Evolutionary conservation across 2,113 vertebrate species (phyloP).

Genomic region (Eudorcas thomsonii): DNA sequence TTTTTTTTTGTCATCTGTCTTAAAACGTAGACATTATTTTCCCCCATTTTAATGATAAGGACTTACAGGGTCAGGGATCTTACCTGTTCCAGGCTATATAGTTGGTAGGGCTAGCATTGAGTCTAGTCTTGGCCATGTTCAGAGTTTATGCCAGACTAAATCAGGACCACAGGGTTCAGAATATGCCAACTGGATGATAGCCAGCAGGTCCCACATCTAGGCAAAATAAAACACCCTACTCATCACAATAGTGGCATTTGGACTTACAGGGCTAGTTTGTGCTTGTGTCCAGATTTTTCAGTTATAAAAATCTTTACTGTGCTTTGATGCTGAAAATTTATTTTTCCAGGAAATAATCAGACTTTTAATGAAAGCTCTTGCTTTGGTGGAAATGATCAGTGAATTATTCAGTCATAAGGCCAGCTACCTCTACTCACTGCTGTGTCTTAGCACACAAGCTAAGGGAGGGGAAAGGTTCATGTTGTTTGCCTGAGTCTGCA

Average conservation of each 20-base stretch:
- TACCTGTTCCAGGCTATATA: not conserved
- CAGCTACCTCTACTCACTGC: not conserved
- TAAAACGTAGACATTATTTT: not conserved
- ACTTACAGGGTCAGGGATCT: not conserved
- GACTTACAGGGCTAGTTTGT: not conserved
- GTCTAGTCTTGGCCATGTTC: not conserved
- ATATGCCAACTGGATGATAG: not conserved
- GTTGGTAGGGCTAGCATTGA: not conserved
- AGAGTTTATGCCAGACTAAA: not conserved
- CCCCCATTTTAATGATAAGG: not conserved
- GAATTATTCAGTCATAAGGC: not conserved
- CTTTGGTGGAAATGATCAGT: not conserved
- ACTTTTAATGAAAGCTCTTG: not conserved
- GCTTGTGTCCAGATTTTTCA: not conserved
- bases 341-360: not conserved
- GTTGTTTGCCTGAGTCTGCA: not conserved
- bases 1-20: not conserved
- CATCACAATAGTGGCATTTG: not conserved
- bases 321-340: not conserved
- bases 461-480: not conserved
- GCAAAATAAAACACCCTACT: not conserved
- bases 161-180: fast-evolving
- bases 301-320: not conserved
- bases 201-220: not conserved
- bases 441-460: not conserved